A percentile compares a stretch with the other conserved stretches of the same genome.
These are phyloP conservation scores for Montipora foliosa DNA, from an alignment of 64 coral and sea anemone species.

Conservation along the genomic window DNA sequence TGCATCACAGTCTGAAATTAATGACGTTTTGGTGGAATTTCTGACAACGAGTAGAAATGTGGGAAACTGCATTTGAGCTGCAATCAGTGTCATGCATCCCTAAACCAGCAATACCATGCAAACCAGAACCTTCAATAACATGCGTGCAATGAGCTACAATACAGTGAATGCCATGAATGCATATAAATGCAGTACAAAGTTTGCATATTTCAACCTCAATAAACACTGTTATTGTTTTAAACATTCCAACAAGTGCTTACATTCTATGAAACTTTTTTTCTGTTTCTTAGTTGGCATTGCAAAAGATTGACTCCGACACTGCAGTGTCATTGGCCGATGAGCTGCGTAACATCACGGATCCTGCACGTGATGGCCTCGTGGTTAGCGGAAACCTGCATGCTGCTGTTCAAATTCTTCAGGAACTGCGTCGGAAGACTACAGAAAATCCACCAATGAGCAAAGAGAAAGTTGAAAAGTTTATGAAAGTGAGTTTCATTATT, in stretches of 20 bases:
- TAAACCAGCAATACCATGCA: no score
- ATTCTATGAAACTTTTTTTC: neutral
- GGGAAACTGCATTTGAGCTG: no score
- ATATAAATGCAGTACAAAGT: no score
- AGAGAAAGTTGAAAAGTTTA: neutral
- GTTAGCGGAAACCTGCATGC: slow-evolving; percentile 18
- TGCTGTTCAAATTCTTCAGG: slow-evolving; percentile 36
- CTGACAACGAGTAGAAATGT: no score
- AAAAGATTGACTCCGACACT: neutral
- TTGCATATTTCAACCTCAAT: neutral
- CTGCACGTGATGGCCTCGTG: neutral
- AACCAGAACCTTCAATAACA: no score
- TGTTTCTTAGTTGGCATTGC: neutral
- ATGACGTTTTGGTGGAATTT: no score
- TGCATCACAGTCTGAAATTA: no score
- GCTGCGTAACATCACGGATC: neutral
- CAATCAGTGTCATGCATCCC: no score
- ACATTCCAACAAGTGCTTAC: neutral
- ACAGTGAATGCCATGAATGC: no score
- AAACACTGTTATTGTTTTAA: neutral
- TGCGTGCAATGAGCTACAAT: no score
- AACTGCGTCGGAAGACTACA: neutral
- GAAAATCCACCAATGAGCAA: slow-evolving; percentile 1
- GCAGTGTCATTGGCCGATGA: neutral
- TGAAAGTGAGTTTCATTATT: neutral